phyloP scores from a whole-genome alignment of 2,113 vertebrate genomes.

The Himantopus leucocephalus region DNA sequence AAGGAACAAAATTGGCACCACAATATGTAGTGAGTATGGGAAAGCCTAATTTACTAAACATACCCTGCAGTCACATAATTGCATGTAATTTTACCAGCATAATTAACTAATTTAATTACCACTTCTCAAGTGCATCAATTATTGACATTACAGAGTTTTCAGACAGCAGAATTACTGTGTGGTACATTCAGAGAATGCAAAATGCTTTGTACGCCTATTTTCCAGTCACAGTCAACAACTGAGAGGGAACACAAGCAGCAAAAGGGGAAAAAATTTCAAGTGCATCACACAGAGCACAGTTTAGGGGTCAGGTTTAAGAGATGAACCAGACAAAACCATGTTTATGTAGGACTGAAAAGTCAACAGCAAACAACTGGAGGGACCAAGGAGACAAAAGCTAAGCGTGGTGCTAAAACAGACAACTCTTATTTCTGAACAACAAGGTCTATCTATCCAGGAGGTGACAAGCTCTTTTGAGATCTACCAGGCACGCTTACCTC shows the following conservation, averaged over 20 bases:
- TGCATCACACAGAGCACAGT: neutral
- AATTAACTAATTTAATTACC: conserved; percentile 99
- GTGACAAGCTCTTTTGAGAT: neutral
- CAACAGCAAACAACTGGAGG: neutral
- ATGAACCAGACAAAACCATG: neutral
- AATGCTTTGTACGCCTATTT: conserved; percentile 84
- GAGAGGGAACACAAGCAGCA: conserved; percentile 55
- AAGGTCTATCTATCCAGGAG: neutral
- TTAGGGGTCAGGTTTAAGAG: conserved; percentile 23
- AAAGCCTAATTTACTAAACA: conserved; percentile 99
- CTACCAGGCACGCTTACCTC: neutral
- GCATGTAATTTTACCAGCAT: conserved; percentile 99
- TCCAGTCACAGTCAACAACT: conserved; percentile 77
- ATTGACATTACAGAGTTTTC: conserved; percentile 99
- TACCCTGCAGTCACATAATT: conserved; percentile 99
- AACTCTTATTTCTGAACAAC: neutral
- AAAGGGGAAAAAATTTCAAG: conserved; percentile 8
- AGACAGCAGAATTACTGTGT: conserved; percentile 96
- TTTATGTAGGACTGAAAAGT: neutral
- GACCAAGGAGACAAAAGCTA: neutral
- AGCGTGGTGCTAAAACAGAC: neutral
- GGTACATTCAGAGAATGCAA: conserved; percentile 95
- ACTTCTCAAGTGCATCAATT: conserved; percentile 99
- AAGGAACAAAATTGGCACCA: conserved; percentile 99
- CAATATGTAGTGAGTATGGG: conserved; percentile 98